These are phyloP conservation scores for Acromyrmex echinatior DNA, from an alignment of 1,140 invertebrate genomes.

Conservation along the genomic window DNA sequence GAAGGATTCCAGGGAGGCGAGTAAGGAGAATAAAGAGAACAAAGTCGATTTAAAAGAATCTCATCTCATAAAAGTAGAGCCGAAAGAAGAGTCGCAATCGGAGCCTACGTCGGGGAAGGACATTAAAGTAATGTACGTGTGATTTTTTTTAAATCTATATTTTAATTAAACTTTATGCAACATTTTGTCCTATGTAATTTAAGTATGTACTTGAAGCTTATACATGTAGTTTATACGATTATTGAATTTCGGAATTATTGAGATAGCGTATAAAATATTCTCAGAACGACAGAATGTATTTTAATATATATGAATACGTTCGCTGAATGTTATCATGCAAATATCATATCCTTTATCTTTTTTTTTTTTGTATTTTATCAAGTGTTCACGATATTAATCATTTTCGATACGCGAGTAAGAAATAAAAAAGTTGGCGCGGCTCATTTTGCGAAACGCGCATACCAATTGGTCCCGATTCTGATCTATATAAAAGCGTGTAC, in stretches of 20 bases:
- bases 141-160: conserved; percentile 7
- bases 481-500: conserved; percentile 82
- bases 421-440: conserved; percentile 43
- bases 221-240: neutral
- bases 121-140: conserved; percentile 78
- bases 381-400: conserved; percentile 53
- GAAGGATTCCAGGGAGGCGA: conserved; percentile 83
- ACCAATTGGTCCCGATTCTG: conserved; percentile 75
- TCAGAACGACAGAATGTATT: neutral
- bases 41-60: conserved; percentile 80
- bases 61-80: conserved; percentile 75
- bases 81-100: conserved; percentile 79
- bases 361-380: conserved; percentile 3
- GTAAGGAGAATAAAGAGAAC: conserved; percentile 83
- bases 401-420: conserved; percentile 40
- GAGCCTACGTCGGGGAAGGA: conserved; percentile 77
- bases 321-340: neutral
- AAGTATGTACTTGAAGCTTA: neutral
- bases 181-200: neutral
- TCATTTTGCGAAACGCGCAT: conserved; percentile 62
- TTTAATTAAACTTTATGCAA: conserved; percentile 3
- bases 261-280: neutral
- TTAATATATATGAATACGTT: neutral
- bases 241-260: conserved; percentile 5
- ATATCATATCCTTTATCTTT: conserved; percentile 11